Percentiles rank a stretch among this genome's conserved stretches.
Conservation (phyloP, 2,113 vertebrate genomes). For the Oryzias celebensis region DNA sequence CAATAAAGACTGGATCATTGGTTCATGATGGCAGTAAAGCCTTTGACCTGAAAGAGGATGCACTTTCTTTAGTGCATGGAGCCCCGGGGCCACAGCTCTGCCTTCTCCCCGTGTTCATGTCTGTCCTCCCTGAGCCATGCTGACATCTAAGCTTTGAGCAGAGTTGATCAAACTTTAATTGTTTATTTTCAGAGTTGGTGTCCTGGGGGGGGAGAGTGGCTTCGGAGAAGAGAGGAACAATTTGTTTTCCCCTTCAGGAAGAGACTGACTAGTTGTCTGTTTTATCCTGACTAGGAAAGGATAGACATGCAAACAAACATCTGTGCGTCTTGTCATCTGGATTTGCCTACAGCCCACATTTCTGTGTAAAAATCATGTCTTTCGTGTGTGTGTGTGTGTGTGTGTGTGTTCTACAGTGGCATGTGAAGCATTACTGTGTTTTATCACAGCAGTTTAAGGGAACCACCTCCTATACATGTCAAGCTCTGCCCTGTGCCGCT, state of each 20-base stretch:
- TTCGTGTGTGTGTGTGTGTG: neutral
- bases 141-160: conserved; percentile 15
- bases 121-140: neutral
- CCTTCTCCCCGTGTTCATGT: neutral
- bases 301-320: conserved; percentile 10
- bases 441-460: neutral
- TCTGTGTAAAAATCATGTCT: neutral
- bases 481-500: neutral
- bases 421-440: neutral
- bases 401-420: neutral
- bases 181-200: conserved; percentile 31
- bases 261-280: conserved; percentile 5
- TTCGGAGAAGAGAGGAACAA: conserved; percentile 14
- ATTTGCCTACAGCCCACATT: neutral
- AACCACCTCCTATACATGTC: neutral
- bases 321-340: conserved; percentile 1
- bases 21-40: too few relatives aligned
- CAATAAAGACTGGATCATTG: too few relatives aligned
- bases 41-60: too few relatives aligned
- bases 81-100: too few relatives aligned
- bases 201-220: conserved; percentile 22
- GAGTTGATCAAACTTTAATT: conserved; percentile 51
- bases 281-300: conserved; percentile 15
- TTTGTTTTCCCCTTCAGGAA: conserved; percentile 14
- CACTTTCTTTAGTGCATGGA: too few relatives aligned